These are phyloP conservation scores for Neopipo cinnamomea DNA, from an alignment of 2,113 vertebrate genomes.

Conservation along the genomic window DNA sequence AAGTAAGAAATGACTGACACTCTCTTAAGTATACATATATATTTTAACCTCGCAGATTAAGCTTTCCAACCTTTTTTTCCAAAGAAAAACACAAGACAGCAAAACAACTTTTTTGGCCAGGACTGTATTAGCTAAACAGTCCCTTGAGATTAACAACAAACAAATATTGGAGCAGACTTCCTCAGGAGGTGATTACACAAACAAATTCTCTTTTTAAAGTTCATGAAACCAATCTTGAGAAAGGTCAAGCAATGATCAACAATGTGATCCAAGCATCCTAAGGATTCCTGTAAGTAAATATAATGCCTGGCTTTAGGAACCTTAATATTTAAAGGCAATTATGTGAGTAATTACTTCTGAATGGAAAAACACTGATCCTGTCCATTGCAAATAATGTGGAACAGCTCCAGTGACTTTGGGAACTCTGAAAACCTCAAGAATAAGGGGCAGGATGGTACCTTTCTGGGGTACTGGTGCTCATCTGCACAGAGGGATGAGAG, in stretches of 20 bases:
- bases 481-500: not conserved
- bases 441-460: not conserved
- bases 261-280: conserved; percentile 7
- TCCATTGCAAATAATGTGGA: not conserved
- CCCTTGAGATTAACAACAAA: conserved; percentile 56
- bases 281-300: conserved; percentile 47
- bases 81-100: not conserved
- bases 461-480: not conserved
- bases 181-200: conserved; percentile 62
- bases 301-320: not conserved
- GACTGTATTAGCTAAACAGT: conserved; percentile 43
- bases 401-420: not conserved
- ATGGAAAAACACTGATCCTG: not conserved
- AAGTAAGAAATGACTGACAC: conserved; percentile 7
- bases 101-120: conserved; percentile 37
- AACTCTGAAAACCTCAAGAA: not conserved
- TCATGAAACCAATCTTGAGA: conserved; percentile 67
- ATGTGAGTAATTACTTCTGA: conserved; percentile 27
- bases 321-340: conserved; percentile 34
- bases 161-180: conserved; percentile 46
- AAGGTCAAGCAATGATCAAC: conserved; percentile 57
- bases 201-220: conserved; percentile 65
- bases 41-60: conserved; percentile 42
- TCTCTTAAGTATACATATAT: not conserved
- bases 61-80: conserved; percentile 13